Percentiles rank a stretch among this genome's conserved stretches.
phyloP scores from a whole-genome alignment of 2,888 invertebrate species.

The Coenonympha glycerion region DNA sequence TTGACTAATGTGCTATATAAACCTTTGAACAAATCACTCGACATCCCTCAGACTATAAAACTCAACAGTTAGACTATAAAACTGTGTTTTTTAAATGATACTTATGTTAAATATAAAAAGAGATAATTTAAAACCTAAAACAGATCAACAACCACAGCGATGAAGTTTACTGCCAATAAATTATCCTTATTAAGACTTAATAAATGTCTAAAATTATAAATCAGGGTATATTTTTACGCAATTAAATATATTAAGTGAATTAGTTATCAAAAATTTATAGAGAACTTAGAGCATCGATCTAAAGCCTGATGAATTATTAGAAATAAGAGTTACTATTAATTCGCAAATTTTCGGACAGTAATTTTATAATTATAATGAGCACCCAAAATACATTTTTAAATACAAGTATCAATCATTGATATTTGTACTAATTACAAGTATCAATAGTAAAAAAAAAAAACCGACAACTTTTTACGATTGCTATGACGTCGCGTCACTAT shows the following conservation, averaged over 20 bases:
- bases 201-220: constrained; percentile 1
- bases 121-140: constrained; percentile 7
- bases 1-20: not conserved
- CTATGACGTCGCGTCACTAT: too few relatives aligned
- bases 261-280: not conserved
- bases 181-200: not conserved
- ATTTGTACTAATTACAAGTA: too few relatives aligned
- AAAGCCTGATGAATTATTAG: too few relatives aligned
- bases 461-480: too few relatives aligned
- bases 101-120: not conserved
- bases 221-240: not conserved
- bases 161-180: constrained; percentile 6
- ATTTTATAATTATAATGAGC: too few relatives aligned
- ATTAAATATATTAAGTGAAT: not conserved
- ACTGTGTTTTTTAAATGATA: constrained; percentile 1
- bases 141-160: constrained; percentile 9
- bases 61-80: not conserved
- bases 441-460: too few relatives aligned
- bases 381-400: too few relatives aligned
- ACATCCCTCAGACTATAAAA: not conserved
- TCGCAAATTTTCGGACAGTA: too few relatives aligned
- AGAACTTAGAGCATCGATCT: not conserved
- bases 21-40: not conserved
- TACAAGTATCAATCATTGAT: too few relatives aligned
- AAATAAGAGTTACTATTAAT: too few relatives aligned